Percentiles rank a stretch among this genome's conserved stretches.
Conservation (phyloP, 1,140 invertebrate species). For the Halesus radiatus region DNA sequence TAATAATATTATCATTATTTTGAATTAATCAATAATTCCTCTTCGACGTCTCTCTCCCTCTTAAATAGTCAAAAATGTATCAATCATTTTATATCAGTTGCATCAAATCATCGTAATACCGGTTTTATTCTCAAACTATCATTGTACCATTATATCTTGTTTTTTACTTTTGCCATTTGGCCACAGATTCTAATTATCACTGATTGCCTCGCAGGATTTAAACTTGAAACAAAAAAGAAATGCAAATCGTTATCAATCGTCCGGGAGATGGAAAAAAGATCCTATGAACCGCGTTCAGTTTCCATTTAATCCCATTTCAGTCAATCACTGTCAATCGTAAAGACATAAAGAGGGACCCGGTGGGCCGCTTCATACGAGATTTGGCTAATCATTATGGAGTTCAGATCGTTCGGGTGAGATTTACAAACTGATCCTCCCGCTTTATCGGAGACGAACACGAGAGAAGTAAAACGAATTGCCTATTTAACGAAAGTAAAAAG, state of each 20-base stretch:
- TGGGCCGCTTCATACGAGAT: constrained; percentile 35
- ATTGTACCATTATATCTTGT: no score
- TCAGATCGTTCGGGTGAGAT: constrained; percentile 36
- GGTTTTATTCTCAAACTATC: no score
- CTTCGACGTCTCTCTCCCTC: no score
- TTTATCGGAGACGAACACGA: constrained; percentile 31
- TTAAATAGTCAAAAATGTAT: no score
- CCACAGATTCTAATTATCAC: no score
- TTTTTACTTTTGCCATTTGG: no score
- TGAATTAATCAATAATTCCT: no score
- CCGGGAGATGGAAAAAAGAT: constrained; percentile 17
- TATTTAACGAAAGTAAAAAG: constrained; percentile 27
- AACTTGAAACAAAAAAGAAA: constrained; percentile 9
- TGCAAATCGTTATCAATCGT: constrained; percentile 33
- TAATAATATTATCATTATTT: no score
- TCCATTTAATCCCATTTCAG: constrained; percentile 36
- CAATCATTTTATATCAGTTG: no score
- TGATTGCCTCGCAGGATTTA: no score
- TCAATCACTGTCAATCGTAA: constrained; percentile 40
- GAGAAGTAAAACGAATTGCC: constrained; percentile 27
- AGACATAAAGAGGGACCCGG: constrained; percentile 30
- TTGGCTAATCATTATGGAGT: constrained; percentile 41
- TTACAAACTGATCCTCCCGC: constrained; percentile 24
- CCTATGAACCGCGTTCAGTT: constrained; percentile 10
- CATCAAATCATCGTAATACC: no score